Conservation (phyloP, 1,140 invertebrate genomes). For the Pseudachorutes palmiensis region DNA sequence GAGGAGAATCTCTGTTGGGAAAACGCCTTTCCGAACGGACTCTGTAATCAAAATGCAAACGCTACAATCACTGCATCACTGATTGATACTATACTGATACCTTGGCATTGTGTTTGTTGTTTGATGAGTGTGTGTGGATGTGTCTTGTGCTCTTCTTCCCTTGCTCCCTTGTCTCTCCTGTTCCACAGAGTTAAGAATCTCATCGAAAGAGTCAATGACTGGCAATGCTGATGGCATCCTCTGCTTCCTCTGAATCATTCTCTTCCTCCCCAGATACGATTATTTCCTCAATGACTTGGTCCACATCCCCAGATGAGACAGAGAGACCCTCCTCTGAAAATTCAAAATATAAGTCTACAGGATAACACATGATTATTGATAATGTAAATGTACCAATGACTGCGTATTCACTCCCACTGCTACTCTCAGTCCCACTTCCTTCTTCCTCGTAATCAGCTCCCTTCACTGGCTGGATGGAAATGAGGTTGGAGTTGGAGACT, state of each 20-base stretch:
- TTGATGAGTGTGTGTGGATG: too few species aligned
- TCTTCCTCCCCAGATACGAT: slow-evolving; percentile 8
- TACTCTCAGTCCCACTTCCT: not conserved
- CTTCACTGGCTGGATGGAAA: slow-evolving; percentile 4
- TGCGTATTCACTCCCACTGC: slow-evolving; percentile 5
- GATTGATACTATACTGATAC: too few species aligned
- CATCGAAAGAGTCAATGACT: slow-evolving; percentile 16
- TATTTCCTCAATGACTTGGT: slow-evolving; percentile 13
- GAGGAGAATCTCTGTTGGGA: too few species aligned
- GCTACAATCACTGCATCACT: too few species aligned
- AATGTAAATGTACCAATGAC: slow-evolving; percentile 2
- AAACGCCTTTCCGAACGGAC: too few species aligned
- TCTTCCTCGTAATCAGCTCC: not conserved
- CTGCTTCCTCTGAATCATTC: not conserved
- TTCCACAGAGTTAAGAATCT: slow-evolving; percentile 16
- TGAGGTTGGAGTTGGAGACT: slow-evolving; percentile 3
- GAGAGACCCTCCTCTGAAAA: slow-evolving; percentile 14
- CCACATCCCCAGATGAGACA: slow-evolving; percentile 9
- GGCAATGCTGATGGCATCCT: slow-evolving; percentile 15
- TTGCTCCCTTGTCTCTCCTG: not conserved
- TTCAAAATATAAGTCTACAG: not conserved
- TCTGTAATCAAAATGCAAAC: too few species aligned
- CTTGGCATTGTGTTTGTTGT: too few species aligned
- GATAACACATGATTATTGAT: not conserved
- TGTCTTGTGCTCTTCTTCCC: too few species aligned